Evolutionary conservation across 2,888 invertebrate genomes (phyloP), one percentile per base, ranked within the genome.

Genomic region (Ptycholaimellus sp.): DNA sequence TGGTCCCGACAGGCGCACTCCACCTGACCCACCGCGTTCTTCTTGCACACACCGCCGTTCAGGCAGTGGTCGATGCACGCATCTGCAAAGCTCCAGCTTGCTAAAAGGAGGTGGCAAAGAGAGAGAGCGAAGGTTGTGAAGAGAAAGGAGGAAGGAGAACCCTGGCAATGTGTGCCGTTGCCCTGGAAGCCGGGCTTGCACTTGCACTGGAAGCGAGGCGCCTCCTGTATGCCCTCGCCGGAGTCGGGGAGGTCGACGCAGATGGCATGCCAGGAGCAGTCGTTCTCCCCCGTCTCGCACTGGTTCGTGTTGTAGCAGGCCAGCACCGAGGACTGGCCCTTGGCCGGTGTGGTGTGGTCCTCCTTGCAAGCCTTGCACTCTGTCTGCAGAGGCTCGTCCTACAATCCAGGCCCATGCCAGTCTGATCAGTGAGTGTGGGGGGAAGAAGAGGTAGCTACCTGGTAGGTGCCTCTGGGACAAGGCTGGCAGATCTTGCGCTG

Each of bases 151-250:
- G 27, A 17, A 6, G 29, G 17, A 2, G 17, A 18, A 53, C 52
- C 52, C 37, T 44, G 45, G 35, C 56, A 56, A 36, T 49, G 44
- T 2, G 54, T 55, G 23, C 56, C 56, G 28, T 56, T 56, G 28
- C 80, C 79, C 55, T 80, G 79, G 64, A 76, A 85, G 1, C 85
- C 85, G 1, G 80, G 76, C 53, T 82, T 83, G 60, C 85, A 87
- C 56, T 81, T 76, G 56, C 85, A 87, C 51, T 74, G 73, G 65
- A 45, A 56, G n/a, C 46, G 44, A 2, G 56, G 49, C 19, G 49
- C 41, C 36, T 56, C n/a, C n/a, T n/a, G n/a, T n/a, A n/a, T n/a
- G n/a, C n/a, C n/a, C n/a, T n/a, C 54, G 34, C 52, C 46, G 19
- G 50, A 52, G 34, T 57, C 56, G 3, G 56, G 54, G 29, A 54